phyloP scores from a whole-genome alignment of 2,797 vertebrate species.

The Octomys mimax region DNA sequence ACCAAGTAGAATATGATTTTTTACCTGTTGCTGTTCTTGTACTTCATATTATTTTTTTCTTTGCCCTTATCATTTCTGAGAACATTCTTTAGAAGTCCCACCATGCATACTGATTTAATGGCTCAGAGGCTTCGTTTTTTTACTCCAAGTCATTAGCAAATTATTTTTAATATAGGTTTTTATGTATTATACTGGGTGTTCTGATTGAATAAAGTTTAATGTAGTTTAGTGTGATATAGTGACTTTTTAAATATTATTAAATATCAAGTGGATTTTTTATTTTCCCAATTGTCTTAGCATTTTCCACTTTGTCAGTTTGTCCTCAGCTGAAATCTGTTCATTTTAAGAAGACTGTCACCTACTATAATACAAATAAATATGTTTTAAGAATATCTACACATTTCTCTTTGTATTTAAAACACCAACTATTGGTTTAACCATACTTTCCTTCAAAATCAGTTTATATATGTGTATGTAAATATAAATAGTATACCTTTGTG shows the following conservation, averaged over 20 bases:
- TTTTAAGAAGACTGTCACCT: background rate
- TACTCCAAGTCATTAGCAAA: background rate
- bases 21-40: background rate
- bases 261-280: background rate
- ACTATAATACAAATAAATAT: background rate
- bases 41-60: background rate
- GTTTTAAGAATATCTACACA: background rate
- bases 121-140: background rate
- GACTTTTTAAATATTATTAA: background rate
- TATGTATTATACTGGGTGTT: background rate
- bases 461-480: background rate
- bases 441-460: background rate
- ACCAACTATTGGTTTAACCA: constrained; percentile 10
- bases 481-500: background rate
- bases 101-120: background rate
- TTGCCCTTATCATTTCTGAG: background rate
- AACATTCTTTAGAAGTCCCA: background rate
- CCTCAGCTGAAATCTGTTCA: background rate
- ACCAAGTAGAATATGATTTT: background rate
- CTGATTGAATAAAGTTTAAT: background rate
- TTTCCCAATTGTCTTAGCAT: background rate
- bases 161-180: background rate
- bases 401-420: constrained; percentile 13
- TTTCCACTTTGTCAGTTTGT: background rate
- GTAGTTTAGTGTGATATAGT: background rate